Base-by-base conservation (phyloP, 2,888 invertebrate species). In the Halictus ligatus region DNA sequence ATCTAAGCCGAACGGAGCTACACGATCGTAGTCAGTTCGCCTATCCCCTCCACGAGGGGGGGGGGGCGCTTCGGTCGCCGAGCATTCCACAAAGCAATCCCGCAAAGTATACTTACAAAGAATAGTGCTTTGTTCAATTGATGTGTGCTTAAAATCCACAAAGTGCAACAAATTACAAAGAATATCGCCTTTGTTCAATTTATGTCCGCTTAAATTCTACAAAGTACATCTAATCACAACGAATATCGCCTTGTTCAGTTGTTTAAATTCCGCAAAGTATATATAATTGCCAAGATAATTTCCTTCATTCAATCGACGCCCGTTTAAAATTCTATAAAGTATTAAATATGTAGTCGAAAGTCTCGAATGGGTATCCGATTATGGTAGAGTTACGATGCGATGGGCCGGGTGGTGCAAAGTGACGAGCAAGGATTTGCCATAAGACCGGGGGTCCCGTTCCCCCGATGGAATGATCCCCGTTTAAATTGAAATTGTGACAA, bases 401-500 rank as follows among this genome's bases (percentile, higher is more conserved):
- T 21, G 18, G 67, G 67, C 8, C 18, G 18, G 35, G 18, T 29
- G 67, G 35, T 35, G 35, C 35, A 8, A 67, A 35, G 67, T 21
- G 67, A 35, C 67, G 18, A 35, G 35, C 67, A 67, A 67, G 67
- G 67, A 67, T 67, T 35, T 35, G 35, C 71, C 71, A n/a, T n/a
- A 71, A 71, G 71, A 40, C 40, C 35, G 43, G 8, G 67, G 67
- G 18, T 40, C 64, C 35, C 12, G 21, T 21, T 43, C 29, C 64
- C 29, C 4, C 43, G 12, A 71, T n/a, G 40, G 43, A 71, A 71
- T 43, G 21, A 71, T 71, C 71, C 40, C 21, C 71, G 71, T 21
- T 40, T 43, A 71, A 71, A 71, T 71, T 71, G 71, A 43, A 43
- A 71, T 71, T 71, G 43, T 71, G 71, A 71, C 71, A 43, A 71